phyloP scores from a whole-genome alignment of 1,140 invertebrate species.

The Drosophila pectinifera region DNA sequence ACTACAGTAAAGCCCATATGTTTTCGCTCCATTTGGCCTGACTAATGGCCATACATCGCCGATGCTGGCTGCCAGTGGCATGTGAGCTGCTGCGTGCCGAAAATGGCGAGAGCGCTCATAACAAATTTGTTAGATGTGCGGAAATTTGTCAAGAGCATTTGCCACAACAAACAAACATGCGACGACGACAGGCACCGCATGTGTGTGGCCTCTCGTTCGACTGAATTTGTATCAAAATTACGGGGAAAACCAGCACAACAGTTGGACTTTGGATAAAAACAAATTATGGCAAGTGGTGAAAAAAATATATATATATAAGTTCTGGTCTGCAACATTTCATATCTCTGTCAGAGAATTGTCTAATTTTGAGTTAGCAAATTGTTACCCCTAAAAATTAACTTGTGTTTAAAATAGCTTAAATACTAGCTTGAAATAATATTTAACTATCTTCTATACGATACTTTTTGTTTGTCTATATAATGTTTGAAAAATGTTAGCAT shows the following conservation, averaged over 20 bases:
- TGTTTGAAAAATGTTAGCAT: too few species aligned
- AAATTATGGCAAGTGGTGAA: background rate
- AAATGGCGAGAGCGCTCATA: constrained; percentile 62
- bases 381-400: background rate
- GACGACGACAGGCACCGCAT: constrained; percentile 8
- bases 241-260: background rate
- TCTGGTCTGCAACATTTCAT: background rate
- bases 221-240: constrained; percentile 7
- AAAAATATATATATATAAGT: background rate
- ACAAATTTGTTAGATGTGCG: constrained; percentile 68
- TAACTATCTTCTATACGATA: background rate
- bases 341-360: background rate
- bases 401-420: background rate
- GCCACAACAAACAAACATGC: constrained; percentile 46
- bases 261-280: background rate
- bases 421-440: background rate
- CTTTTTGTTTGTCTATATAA: background rate
- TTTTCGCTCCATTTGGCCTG: constrained; percentile 56
- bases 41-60: constrained; percentile 58
- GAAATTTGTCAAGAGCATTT: constrained; percentile 62
- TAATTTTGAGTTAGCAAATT: background rate
- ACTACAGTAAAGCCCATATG: constrained; percentile 27
- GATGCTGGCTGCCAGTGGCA: constrained; percentile 25
- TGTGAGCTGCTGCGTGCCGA: constrained; percentile 27
- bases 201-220: constrained; percentile 3